Percentiles rank a stretch among this genome's conserved stretches.
These are phyloP conservation scores for Python bivittatus DNA, from an alignment of 2,113 vertebrate genomes.

Conservation along the genomic window DNA sequence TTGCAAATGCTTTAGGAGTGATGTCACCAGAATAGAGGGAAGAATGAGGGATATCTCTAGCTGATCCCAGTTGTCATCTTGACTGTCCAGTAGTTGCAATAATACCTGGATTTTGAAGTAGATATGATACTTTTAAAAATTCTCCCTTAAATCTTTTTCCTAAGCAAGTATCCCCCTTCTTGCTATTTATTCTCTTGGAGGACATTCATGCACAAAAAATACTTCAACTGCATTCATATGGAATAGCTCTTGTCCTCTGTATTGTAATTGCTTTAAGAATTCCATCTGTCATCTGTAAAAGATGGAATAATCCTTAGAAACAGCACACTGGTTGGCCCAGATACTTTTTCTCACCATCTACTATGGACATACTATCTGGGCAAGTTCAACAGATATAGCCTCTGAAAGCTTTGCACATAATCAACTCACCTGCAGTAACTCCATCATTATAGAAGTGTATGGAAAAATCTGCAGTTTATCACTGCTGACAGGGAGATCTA, in stretches of 20 bases:
- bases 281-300: not conserved
- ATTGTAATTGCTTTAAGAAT: not conserved
- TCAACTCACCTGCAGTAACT: not conserved
- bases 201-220: not conserved
- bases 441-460: not conserved
- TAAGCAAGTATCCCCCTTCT: too few relatives aligned
- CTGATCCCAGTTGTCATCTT: not conserved
- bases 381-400: not conserved
- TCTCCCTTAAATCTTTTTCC: not conserved
- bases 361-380: not conserved
- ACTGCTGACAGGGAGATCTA: not conserved
- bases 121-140: not conserved
- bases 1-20: not conserved
- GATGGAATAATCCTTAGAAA: not conserved
- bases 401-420: not conserved
- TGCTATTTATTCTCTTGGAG: not conserved
- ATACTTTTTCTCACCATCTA: not conserved
- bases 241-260: not conserved
- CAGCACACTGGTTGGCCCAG: not conserved
- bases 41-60: not conserved
- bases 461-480: not conserved
- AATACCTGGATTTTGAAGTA: not conserved
- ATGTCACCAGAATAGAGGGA: not conserved
- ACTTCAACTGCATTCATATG: not conserved
- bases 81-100: not conserved